Percentiles rank a stretch among this genome's conserved stretches.
phyloP scores from a whole-genome alignment of 30 jellyfish, hydroid and myxozoan genomes.

The Turritopsis rubra region DNA sequence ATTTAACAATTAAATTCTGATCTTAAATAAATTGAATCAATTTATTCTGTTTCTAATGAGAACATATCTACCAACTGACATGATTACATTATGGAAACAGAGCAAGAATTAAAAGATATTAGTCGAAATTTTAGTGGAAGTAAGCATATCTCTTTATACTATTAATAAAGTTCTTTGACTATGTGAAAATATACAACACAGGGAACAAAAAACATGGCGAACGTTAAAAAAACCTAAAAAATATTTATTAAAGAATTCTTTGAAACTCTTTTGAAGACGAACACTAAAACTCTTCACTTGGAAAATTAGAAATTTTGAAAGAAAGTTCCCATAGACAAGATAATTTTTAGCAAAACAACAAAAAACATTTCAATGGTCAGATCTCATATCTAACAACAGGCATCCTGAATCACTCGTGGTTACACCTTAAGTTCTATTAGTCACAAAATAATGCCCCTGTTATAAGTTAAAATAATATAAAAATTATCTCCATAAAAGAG shows the following conservation, averaged over 20 bases:
- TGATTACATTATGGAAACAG: too few relatives aligned
- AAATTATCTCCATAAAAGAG: too few relatives aligned
- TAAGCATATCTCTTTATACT: neutral
- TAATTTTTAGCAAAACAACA: neutral
- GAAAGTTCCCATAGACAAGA: neutral
- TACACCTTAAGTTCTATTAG: neutral
- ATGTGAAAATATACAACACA: neutral
- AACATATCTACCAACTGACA: too few relatives aligned
- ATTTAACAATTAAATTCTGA: too few relatives aligned
- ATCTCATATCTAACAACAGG: too few relatives aligned
- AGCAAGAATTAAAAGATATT: too few relatives aligned
- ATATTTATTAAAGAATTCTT: neutral
- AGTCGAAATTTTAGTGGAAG: neutral
- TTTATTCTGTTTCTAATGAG: too few relatives aligned
- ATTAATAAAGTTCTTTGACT: too few relatives aligned
- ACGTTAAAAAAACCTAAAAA: neutral
- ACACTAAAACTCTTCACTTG: neutral
- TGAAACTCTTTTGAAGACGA: neutral
- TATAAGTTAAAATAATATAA: too few relatives aligned
- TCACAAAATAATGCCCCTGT: neutral
- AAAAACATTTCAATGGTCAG: neutral
- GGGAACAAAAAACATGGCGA: neutral
- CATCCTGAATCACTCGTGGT: neutral
- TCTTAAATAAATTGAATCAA: too few relatives aligned
- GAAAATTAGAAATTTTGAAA: neutral